Conservation (phyloP, 2,797 vertebrate genomes). For the Salmo trutta region DNA sequence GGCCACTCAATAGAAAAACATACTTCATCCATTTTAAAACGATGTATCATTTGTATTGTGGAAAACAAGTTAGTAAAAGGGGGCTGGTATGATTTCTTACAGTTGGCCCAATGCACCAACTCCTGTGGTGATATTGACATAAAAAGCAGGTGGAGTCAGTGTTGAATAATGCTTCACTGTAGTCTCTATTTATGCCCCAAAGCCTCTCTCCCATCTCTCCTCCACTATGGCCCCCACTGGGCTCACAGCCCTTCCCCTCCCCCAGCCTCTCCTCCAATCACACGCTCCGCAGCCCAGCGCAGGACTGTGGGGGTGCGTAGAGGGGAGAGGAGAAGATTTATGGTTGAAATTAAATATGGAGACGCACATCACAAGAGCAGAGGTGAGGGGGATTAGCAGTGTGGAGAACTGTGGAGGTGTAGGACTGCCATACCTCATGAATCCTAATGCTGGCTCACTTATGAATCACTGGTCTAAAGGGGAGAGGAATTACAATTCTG, state of each 20-base stretch:
- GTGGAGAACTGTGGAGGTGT: conserved; percentile 23
- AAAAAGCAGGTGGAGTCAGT: not conserved
- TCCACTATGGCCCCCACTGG: not conserved
- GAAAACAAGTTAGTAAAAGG: not conserved
- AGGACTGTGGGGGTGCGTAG: conserved; percentile 10
- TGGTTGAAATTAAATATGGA: conserved; percentile 37
- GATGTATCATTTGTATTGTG: not conserved
- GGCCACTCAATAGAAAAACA: not conserved
- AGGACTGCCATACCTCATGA: conserved; percentile 27
- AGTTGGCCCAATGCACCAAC: not conserved
- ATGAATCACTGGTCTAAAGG: conserved; percentile 17
- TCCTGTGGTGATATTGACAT: not conserved
- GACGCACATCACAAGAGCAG: conserved; percentile 41
- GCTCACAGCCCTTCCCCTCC: not conserved
- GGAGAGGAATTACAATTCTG: conserved; percentile 9
- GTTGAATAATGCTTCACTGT: conserved; percentile 15
- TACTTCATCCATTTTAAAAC: not conserved
- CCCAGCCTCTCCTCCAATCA: conserved; percentile 23
- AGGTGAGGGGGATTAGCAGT: conserved; percentile 24
- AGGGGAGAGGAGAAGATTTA: conserved; percentile 38
- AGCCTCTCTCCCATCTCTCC: conserved; percentile 1
- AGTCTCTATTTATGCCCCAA: not conserved
- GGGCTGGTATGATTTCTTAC: not conserved
- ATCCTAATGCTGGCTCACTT: conserved; percentile 21
- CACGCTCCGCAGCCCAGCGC: conserved; percentile 10